phyloP scores from a whole-genome alignment of 2,113 vertebrate species.

The Henicopernis longicauda region DNA sequence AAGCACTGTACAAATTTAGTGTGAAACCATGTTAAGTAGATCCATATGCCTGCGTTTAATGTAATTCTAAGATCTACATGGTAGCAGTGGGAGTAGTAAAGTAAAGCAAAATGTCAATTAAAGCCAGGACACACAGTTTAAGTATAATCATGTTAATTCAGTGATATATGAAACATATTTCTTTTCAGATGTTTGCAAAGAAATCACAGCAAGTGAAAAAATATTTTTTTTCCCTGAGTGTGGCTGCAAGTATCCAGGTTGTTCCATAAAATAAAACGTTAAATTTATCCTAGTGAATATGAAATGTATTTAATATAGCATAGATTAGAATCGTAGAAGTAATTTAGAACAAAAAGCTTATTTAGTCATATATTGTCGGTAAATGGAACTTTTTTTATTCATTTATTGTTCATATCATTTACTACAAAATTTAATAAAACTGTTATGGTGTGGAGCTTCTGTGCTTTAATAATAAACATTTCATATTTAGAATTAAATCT shows the following conservation, averaged over 20 bases:
- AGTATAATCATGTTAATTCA: conserved; percentile 35
- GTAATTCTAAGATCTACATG: conserved; percentile 1
- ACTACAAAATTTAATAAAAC: background rate
- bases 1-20: conserved; percentile 68
- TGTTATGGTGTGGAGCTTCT: background rate
- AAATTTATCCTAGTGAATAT: background rate
- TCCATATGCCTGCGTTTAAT: conserved; percentile 53
- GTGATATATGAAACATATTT: background rate
- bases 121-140: background rate
- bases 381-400: background rate
- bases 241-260: background rate
- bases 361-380: background rate
- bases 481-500: background rate
- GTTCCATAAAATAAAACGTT: background rate
- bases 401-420: background rate
- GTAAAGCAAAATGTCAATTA: conserved; percentile 46
- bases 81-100: background rate
- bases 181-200: conserved; percentile 17
- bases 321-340: background rate
- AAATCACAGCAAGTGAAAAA: conserved; percentile 4
- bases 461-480: background rate
- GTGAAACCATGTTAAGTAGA: conserved; percentile 69
- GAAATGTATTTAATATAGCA: background rate
- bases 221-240: background rate
- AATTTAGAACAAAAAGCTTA: background rate